Conservation (phyloP, 2,888 invertebrate species). For the Archips crataeganus region DNA sequence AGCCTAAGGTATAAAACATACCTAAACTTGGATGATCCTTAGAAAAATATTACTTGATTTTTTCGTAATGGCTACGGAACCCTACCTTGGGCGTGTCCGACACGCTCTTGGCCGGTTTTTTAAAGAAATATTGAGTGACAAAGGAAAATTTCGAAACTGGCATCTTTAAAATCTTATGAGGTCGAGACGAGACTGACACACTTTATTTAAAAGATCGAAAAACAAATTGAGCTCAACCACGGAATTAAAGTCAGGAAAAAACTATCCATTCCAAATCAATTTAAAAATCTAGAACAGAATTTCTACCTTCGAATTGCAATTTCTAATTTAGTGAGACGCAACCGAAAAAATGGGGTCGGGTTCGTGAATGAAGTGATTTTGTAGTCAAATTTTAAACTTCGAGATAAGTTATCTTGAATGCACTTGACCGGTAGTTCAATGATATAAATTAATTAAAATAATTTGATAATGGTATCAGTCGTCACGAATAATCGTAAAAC, state of each 20-base stretch:
- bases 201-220: not conserved
- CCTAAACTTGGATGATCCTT: no score
- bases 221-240: not conserved
- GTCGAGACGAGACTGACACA: not conserved
- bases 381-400: slow-evolving; percentile 1
- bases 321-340: not conserved
- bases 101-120: no score
- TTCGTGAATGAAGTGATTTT: slow-evolving; percentile 10
- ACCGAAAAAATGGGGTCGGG: not conserved
- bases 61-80: no score
- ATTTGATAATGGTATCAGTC: slow-evolving; percentile 6
- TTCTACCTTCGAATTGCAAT: not conserved
- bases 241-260: not conserved
- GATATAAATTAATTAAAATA: slow-evolving; percentile 34
- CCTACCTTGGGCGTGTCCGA: no score
- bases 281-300: slow-evolving; percentile 5
- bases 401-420: not conserved
- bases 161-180: not conserved
- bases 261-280: not conserved
- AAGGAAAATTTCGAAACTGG: not conserved
- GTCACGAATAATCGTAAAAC: slow-evolving; percentile 2
- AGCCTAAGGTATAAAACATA: no score
- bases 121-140: not conserved
- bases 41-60: no score
- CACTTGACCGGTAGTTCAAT: slow-evolving; percentile 35